These are phyloP conservation scores for Hypotaenidia okinawae DNA, from an alignment of 2,797 vertebrate genomes.

Conservation along the genomic window DNA sequence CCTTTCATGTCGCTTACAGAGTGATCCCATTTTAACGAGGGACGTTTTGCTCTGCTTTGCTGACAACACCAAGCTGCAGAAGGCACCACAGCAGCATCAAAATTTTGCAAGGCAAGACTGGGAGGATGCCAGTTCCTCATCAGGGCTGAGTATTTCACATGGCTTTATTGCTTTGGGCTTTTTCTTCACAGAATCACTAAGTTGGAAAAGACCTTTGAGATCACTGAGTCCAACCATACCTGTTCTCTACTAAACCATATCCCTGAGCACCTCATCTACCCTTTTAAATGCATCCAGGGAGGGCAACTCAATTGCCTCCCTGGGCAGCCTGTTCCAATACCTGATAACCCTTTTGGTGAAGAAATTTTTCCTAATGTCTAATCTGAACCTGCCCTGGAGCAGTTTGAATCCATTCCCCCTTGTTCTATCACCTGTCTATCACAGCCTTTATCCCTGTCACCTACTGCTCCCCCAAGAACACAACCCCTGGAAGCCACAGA, in stretches of 20 bases:
- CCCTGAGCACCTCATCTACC: too few species aligned
- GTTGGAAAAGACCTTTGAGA: too few species aligned
- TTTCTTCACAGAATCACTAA: background rate
- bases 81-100: background rate
- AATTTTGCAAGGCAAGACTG: background rate
- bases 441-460: background rate
- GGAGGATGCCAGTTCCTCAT: rapidly evolving
- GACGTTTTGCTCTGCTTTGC: background rate
- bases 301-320: too few species aligned
- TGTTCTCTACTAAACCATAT: too few species aligned
- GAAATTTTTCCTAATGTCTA: too few species aligned
- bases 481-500: background rate
- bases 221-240: too few species aligned
- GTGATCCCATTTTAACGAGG: background rate
- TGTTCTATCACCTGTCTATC: too few species aligned
- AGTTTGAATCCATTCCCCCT: too few species aligned
- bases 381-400: too few species aligned
- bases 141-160: background rate
- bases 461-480: rapidly evolving
- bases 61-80: background rate
- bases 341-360: too few species aligned
- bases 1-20: background rate
- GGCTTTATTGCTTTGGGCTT: background rate
- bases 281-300: too few species aligned
- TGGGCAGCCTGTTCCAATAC: too few species aligned